Evolutionary conservation across 2,888 invertebrate species (phyloP).

Genomic region (Caenorhabditis drosophilae): DNA sequence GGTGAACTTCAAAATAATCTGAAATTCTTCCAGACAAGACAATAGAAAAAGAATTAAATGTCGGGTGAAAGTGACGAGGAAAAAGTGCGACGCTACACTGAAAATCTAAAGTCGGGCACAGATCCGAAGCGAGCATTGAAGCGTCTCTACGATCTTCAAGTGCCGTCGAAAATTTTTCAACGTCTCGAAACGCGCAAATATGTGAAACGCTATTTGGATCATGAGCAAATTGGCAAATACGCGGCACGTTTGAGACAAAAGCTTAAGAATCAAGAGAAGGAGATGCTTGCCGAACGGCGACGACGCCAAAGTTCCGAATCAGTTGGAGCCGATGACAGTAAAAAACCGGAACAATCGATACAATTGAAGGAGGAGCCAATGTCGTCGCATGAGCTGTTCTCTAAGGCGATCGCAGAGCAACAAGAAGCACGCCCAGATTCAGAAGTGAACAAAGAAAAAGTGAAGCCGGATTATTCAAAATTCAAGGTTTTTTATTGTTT

Average conservation of each 20-base stretch:
- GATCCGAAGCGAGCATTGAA: constrained; percentile 28
- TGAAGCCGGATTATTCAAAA: constrained; percentile 1
- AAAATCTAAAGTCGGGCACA: constrained; percentile 15
- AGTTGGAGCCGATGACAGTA: neutral
- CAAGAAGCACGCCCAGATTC: constrained; percentile 9
- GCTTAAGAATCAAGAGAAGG: constrained; percentile 1
- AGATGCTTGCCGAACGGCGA: constrained; percentile 1
- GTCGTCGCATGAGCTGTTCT: constrained; percentile 15
- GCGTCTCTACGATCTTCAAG: constrained; percentile 24
- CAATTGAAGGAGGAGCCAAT: constrained; percentile 1
- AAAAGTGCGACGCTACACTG: constrained; percentile 29
- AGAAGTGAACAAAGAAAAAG: neutral
- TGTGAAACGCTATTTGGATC: constrained; percentile 13
- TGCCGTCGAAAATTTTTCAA: constrained; percentile 12
- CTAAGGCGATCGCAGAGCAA: constrained; percentile 27
- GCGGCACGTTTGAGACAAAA: constrained; percentile 18
- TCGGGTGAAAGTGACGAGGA: constrained; percentile 17
- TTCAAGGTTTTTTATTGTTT: neutral
- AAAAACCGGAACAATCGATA: constrained; percentile 5
- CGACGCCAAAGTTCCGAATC: neutral
- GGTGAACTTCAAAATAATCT: no score
- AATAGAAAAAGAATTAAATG: no score
- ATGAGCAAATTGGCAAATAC: constrained; percentile 16
- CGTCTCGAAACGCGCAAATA: constrained; percentile 8
- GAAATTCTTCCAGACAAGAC: no score